Evolutionary conservation across 2,797 vertebrate species (phyloP), one percentile per base, ranked within the genome.

Genomic region (Spatula clypeata): DNA sequence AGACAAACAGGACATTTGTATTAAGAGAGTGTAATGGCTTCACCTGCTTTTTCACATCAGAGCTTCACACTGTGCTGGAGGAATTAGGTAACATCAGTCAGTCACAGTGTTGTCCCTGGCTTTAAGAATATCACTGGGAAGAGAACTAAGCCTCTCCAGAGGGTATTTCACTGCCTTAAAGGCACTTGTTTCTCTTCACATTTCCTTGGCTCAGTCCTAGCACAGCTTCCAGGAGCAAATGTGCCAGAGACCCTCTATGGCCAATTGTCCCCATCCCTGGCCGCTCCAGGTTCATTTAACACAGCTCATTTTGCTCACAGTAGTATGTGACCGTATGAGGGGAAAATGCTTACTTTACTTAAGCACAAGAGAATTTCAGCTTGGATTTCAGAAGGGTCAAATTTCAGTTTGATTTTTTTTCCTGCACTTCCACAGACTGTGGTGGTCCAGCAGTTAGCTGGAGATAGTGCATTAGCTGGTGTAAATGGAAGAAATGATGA

Each of bases 341-440:
- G 13, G 10, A 6, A 60, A 80, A 77, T 55, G 51, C 89, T 57
- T 44, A 31, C 71, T 84, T 74, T 44, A 16, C 12, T 29, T 54
- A 82, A 73, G 29, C 19, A 54, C 5, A 27, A 21, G 6, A 61
- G 54, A 74, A 90, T 55, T 95, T 83, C 17, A 74, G 19, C 49
- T 65, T 60, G 57, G 81, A 89, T 82, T 94, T 94, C 73, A 80
- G 40, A 23, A 74, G 10, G 89, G 32, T 17, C 57, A 60, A 71
- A 83, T 49, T 77, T 62, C 31, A 40, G 15, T 45, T 55, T 13
- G 21, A 32, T 70, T 83, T 49, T 83, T 49, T 79, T 13, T 67
- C 55, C 32, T 6, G 5, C 53, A 26, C 34, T 69, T 31, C 27
- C 38, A 27, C 6, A 36, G 38, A 47, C 21, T 3, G 1, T 18